A percentile compares a stretch with the other conserved stretches of the same genome.
Conservation (phyloP, 2,113 vertebrate species). For the Suricata suricatta region DNA sequence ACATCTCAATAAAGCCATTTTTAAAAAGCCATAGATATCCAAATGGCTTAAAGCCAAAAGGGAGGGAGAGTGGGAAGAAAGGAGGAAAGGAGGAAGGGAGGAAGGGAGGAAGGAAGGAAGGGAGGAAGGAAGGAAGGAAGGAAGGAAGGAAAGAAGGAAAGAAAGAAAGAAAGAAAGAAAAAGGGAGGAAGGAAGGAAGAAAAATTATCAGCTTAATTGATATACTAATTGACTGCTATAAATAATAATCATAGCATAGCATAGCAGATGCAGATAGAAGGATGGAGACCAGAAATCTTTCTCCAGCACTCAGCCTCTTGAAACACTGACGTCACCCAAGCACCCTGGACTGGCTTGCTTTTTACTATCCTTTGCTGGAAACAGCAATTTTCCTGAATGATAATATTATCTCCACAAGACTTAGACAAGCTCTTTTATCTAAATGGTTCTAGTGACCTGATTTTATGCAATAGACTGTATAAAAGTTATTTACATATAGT, state of each 20-base stretch:
- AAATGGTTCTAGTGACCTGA: not conserved
- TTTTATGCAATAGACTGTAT: not conserved
- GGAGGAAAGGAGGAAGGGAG: too few species aligned
- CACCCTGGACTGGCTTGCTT: not conserved
- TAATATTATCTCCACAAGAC: not conserved
- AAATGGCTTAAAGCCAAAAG: not conserved
- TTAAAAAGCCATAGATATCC: not conserved
- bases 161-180: not conserved
- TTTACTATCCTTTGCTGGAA: not conserved
- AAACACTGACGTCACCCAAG: not conserved
- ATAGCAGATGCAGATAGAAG: not conserved
- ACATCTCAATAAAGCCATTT: not conserved
- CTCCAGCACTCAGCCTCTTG: not conserved
- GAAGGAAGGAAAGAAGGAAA: not conserved
- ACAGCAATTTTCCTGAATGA: not conserved
- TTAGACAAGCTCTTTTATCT: not conserved
- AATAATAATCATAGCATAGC: not conserved
- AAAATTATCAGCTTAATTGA: not conserved
- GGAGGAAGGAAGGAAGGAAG: rapidly evolving
- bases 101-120: too few species aligned
- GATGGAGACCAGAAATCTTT: not conserved
- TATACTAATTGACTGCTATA: not conserved
- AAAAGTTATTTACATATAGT: not conserved
- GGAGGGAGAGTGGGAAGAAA: too few species aligned
- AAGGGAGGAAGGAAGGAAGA: not conserved